Percentiles rank a stretch among this genome's conserved stretches.
These are phyloP conservation scores for Anisognathus igniventris DNA, from an alignment of 2,797 vertebrate species.

Conservation along the genomic window DNA sequence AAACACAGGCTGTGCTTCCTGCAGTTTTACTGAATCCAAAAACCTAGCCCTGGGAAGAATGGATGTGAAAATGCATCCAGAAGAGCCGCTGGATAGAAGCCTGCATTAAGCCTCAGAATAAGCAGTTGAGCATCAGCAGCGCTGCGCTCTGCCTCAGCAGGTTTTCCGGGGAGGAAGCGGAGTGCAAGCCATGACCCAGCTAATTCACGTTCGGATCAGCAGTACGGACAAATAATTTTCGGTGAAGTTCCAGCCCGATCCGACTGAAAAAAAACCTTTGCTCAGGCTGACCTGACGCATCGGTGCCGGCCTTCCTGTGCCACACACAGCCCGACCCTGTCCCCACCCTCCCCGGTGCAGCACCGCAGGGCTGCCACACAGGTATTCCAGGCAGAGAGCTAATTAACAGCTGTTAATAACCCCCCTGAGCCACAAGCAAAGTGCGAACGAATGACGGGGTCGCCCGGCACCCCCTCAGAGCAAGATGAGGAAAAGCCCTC, in stretches of 20 bases:
- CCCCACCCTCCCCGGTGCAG: background rate
- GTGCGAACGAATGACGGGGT: too few species aligned
- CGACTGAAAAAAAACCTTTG: background rate
- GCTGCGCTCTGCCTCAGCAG: background rate
- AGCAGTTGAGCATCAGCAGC: background rate
- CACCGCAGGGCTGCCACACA: background rate
- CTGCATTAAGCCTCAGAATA: background rate
- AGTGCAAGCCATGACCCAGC: background rate
- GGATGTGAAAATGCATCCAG: background rate
- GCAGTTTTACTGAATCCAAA: background rate
- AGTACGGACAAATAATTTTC: background rate
- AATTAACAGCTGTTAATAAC: background rate
- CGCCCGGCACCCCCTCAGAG: background rate
- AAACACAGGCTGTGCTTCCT: background rate
- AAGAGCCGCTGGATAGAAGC: background rate
- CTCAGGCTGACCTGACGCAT: background rate
- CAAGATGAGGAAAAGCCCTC: background rate
- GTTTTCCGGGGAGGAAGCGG: background rate
- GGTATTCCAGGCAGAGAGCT: fast-evolving
- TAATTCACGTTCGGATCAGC: background rate
- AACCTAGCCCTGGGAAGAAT: background rate
- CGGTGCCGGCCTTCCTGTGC: background rate
- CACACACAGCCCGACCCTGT: background rate
- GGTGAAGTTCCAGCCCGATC: background rate
- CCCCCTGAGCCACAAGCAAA: too few species aligned